phyloP scores from a whole-genome alignment of 2,113 vertebrate genomes.

The Apteryx owenii region DNA sequence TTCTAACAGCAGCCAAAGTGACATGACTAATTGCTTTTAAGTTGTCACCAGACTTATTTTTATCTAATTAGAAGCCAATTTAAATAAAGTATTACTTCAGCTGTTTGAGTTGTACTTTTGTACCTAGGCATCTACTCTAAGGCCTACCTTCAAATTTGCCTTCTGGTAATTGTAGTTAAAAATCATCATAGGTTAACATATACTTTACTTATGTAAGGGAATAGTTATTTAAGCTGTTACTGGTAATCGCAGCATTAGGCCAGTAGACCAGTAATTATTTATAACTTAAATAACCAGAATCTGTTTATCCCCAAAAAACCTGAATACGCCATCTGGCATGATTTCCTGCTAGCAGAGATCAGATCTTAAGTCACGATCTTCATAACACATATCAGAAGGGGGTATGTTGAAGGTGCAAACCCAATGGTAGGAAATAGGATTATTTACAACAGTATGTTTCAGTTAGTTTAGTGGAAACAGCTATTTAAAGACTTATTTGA shows the following conservation, averaged over 20 bases:
- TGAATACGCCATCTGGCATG: slow-evolving; percentile 12
- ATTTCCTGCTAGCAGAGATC: not conserved
- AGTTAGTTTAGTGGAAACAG: not conserved
- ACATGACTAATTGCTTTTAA: not conserved
- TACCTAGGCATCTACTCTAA: not conserved
- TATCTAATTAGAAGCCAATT: not conserved
- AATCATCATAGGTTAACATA: not conserved
- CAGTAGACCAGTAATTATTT: slow-evolving; percentile 43
- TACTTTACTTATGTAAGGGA: slow-evolving; percentile 31
- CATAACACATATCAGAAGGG: not conserved
- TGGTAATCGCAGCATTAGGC: not conserved
- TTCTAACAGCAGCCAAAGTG: not conserved
- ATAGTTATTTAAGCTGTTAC: slow-evolving; percentile 30
- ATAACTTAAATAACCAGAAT: slow-evolving; percentile 43
- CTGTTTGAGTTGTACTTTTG: not conserved
- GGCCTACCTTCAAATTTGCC: not conserved
- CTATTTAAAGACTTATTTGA: not conserved
- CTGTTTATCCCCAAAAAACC: slow-evolving; percentile 37
- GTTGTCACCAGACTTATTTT: not conserved
- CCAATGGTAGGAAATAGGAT: not conserved
- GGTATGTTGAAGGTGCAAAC: not conserved
- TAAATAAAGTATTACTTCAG: not conserved
- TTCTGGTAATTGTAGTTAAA: not conserved
- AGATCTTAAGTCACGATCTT: not conserved
- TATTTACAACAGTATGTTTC: not conserved